These are phyloP conservation scores for Carposina sasakii DNA, from an alignment of 1,140 invertebrate species.

Conservation along the genomic window DNA sequence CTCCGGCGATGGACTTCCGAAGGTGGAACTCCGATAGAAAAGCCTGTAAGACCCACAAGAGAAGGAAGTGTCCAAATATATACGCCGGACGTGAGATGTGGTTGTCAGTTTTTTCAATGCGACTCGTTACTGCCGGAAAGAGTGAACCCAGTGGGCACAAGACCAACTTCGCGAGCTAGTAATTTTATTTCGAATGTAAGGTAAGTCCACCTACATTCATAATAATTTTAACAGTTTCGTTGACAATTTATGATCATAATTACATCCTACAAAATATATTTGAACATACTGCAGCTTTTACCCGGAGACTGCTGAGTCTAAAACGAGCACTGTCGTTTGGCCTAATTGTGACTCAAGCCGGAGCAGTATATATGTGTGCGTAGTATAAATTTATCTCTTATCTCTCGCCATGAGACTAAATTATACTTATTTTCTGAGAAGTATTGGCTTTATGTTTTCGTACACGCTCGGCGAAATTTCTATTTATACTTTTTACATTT, in stretches of 20 bases:
- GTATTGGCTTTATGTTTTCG: constrained; percentile 9
- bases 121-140: constrained; percentile 84
- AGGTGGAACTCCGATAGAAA: constrained; percentile 74
- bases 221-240: constrained; percentile 30
- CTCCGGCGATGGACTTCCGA: constrained; percentile 76
- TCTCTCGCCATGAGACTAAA: constrained; percentile 45
- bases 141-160: constrained; percentile 75
- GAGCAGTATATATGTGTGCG: constrained; percentile 47
- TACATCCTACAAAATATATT: constrained; percentile 46
- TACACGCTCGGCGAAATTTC: constrained; percentile 22
- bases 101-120: constrained; percentile 87
- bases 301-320: constrained; percentile 64
- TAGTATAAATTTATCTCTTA: constrained; percentile 61
- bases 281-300: constrained; percentile 33
- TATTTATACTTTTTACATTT: constrained; percentile 4
- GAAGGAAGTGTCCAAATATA: constrained; percentile 78
- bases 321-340: constrained; percentile 63
- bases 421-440: constrained; percentile 18
- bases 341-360: constrained; percentile 63
- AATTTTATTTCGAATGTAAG: constrained; percentile 60
- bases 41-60: constrained; percentile 72
- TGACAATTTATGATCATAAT: constrained; percentile 41
- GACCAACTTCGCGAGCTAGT: constrained; percentile 69
- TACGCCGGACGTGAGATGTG: constrained; percentile 85
- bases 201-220: constrained; percentile 45